Conservation (phyloP, 2,888 invertebrate species). For the Aspidapion aeneum region DNA sequence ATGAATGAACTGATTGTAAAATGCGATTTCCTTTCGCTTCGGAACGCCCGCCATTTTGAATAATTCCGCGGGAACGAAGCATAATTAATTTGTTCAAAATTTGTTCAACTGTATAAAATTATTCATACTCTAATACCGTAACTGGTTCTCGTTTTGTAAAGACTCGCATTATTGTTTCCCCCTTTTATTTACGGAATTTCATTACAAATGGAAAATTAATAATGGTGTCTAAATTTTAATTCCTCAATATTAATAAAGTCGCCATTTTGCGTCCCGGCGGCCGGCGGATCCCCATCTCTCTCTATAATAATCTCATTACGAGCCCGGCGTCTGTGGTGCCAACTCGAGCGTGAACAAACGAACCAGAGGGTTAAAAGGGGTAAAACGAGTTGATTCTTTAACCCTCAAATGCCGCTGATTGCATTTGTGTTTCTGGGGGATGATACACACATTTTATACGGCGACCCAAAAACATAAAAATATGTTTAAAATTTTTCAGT, state of each 20-base stretch:
- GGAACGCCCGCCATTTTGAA: neutral
- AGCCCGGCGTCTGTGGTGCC: constrained; percentile 47
- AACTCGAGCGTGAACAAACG: constrained; percentile 46
- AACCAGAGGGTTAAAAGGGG: constrained; percentile 37
- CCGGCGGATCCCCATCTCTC: constrained; percentile 38
- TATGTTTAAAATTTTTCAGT: too few relatives aligned
- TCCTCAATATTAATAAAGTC: constrained; percentile 40
- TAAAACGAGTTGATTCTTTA: constrained; percentile 32
- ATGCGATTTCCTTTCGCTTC: neutral
- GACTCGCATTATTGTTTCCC: neutral
- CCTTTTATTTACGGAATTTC: constrained; percentile 16
- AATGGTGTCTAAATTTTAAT: constrained; percentile 37
- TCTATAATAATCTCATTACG: constrained; percentile 50
- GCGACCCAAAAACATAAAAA: neutral
- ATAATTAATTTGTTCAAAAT: neutral
- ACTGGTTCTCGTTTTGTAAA: neutral
- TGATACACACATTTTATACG: neutral
- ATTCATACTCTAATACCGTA: neutral
- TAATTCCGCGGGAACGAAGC: neutral
- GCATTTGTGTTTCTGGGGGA: neutral
- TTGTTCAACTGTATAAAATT: neutral
- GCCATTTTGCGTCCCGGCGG: constrained; percentile 48
- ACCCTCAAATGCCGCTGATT: constrained; percentile 24
- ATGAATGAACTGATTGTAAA: constrained; percentile 19
- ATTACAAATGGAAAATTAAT: constrained; percentile 27